Percentiles rank a stretch among this genome's conserved stretches.
Evolutionary conservation across 2,113 vertebrate species (phyloP).

Genomic region (Pangasianodon gigas): DNA sequence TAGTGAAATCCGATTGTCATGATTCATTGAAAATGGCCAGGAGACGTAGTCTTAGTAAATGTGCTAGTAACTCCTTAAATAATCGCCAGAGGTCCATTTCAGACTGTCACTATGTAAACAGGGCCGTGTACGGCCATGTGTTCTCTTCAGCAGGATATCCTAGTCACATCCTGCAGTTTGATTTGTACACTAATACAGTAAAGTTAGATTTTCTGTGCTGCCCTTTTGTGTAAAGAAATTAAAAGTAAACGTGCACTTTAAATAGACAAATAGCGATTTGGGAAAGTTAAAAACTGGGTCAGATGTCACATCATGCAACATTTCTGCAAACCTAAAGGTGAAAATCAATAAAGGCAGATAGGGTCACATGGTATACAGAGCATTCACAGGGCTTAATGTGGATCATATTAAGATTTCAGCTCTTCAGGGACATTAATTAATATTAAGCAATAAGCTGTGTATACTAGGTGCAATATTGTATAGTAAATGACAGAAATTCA

Average conservation of each 20-base stretch:
- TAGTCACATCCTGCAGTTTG: neutral
- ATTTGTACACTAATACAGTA: neutral
- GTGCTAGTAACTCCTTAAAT: neutral
- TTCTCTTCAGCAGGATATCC: constrained; percentile 13
- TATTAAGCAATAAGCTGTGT: neutral
- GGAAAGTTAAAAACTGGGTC: neutral
- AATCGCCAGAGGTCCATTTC: neutral
- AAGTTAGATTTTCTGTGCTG: neutral
- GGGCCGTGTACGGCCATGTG: neutral
- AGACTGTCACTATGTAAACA: neutral
- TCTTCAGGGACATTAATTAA: neutral
- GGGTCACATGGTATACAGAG: neutral
- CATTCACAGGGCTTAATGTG: neutral
- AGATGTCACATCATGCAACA: constrained; percentile 21
- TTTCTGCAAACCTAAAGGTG: constrained; percentile 11
- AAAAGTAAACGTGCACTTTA: neutral
- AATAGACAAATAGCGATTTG: neutral
- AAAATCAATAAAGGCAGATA: neutral
- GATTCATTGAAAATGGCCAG: neutral
- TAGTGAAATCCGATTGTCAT: neutral
- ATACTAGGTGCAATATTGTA: neutral
- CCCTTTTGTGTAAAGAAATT: neutral
- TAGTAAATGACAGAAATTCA: constrained; percentile 22
- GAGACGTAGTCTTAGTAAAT: neutral
- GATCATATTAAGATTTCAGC: neutral